Percentiles rank a stretch among this genome's conserved stretches.
Conservation (phyloP, 2,888 invertebrate species). For the Orthonevra nobilis region DNA sequence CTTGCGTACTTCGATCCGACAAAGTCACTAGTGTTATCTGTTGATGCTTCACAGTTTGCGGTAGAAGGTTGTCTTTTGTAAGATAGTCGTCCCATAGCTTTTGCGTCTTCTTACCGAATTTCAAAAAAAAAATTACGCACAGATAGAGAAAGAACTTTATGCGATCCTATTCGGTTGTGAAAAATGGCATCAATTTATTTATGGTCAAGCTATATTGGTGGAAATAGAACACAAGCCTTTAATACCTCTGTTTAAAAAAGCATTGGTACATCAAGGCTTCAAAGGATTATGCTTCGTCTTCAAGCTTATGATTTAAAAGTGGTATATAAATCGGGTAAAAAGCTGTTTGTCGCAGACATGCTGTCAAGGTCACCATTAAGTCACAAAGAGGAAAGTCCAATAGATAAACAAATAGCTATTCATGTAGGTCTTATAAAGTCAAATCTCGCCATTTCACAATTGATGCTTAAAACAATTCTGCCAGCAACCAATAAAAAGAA, state of each 20-base stretch:
- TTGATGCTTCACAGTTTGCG: constrained; percentile 38
- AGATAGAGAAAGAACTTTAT: constrained; percentile 70
- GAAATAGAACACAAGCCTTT: constrained; percentile 43
- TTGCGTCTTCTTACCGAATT: constrained; percentile 48
- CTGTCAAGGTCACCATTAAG: constrained; percentile 79
- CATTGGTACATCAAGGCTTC: constrained; percentile 53
- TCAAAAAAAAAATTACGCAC: constrained; percentile 62
- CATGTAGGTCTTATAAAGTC: constrained; percentile 8
- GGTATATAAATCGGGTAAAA: constrained; percentile 53
- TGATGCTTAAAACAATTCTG: no score
- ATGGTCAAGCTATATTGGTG: constrained; percentile 50
- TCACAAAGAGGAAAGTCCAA: constrained; percentile 18
- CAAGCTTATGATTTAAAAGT: no score
- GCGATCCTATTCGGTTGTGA: no score
- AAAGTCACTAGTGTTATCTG: no score
- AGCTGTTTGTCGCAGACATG: constrained; percentile 77
- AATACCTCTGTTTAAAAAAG: constrained; percentile 49
- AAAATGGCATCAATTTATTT: constrained; percentile 59
- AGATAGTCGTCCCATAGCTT: constrained; percentile 12
- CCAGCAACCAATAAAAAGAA: no score
- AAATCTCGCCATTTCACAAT: constrained; percentile 10
- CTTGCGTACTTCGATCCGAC: constrained; percentile 9
- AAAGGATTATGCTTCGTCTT: constrained; percentile 59
- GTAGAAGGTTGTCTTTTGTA: constrained; percentile 29
- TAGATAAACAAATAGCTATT: constrained; percentile 26